Evolutionary conservation across 2,888 invertebrate species (phyloP).

Genomic region (Eupithecia subumbrata): DNA sequence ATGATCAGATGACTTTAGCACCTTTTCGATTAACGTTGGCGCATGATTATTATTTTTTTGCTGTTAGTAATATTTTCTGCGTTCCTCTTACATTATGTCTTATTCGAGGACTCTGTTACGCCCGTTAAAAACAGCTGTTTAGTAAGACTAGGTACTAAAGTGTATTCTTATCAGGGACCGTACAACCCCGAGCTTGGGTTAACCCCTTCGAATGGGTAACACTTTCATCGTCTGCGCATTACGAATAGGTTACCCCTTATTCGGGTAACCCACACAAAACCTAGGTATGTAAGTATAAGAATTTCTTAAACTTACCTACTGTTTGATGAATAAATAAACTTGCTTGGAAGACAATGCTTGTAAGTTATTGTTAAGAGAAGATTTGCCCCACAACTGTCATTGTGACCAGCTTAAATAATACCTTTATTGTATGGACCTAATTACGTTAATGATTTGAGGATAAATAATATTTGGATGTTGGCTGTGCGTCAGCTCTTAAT

Average conservation of each 20-base stretch:
- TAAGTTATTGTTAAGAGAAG: not conserved
- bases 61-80: not conserved
- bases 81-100: not conserved
- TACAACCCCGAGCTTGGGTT: no score
- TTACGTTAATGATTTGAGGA: constrained; percentile 1
- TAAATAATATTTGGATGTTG: not conserved
- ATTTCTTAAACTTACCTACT: no score
- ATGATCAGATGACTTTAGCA: not conserved
- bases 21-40: not conserved
- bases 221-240: no score
- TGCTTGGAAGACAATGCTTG: not conserved
- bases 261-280: no score
- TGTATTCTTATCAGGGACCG: not conserved
- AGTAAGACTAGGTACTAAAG: not conserved
- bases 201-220: no score
- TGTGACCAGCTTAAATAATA: not conserved
- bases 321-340: not conserved
- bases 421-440: not conserved
- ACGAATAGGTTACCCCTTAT: no score
- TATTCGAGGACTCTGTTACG: not conserved
- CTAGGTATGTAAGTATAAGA: no score
- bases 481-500: not conserved
- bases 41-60: not conserved
- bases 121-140: not conserved
- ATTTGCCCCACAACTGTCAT: not conserved